Base-by-base conservation (phyloP, 2,888 invertebrate genomes). In the Chloroclystis v-ata region DNA sequence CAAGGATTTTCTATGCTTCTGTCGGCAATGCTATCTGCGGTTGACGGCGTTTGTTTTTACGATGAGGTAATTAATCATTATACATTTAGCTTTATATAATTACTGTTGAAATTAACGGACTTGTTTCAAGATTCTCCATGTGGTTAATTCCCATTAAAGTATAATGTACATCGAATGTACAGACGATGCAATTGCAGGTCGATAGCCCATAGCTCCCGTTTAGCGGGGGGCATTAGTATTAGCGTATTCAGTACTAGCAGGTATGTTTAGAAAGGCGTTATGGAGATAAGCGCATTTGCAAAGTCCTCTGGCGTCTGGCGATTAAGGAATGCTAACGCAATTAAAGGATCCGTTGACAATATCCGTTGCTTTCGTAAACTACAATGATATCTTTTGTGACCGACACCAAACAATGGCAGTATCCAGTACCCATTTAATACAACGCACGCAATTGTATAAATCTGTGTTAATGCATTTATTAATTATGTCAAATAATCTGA, bases 41-140 rank as follows among this genome's bases (percentile, higher is more conserved):
- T 85, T 28, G 86, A 87, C 62, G 75, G 78, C 58, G 50, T 81
- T 33, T 82, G 85, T 62, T 86, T 87, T 65, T 86, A 85, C 56
- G 85, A 84, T 52, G 85, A 83, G 81, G 86, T 86, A 71, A 13
- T 20, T 20, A 20, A n/a, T n/a, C n/a, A n/a, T n/a, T n/a, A n/a
- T n/a, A n/a, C n/a, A n/a, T n/a, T n/a, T n/a, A n/a, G n/a, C n/a
- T n/a, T n/a, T n/a, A n/a, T n/a, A n/a, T n/a, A n/a, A n/a, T n/a
- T n/a, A n/a, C n/a, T n/a, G n/a, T n/a, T n/a, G n/a, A n/a, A n/a
- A n/a, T n/a, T n/a, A n/a, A n/a, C n/a, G n/a, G n/a, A n/a, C n/a
- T n/a, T n/a, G n/a, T n/a, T n/a, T n/a, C n/a, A n/a, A n/a, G n/a
- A n/a, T n/a, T n/a, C n/a, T n/a, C n/a, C n/a, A n/a, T n/a, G n/a